Conservation (phyloP, 2,797 vertebrate genomes). For the Gila robusta region DNA sequence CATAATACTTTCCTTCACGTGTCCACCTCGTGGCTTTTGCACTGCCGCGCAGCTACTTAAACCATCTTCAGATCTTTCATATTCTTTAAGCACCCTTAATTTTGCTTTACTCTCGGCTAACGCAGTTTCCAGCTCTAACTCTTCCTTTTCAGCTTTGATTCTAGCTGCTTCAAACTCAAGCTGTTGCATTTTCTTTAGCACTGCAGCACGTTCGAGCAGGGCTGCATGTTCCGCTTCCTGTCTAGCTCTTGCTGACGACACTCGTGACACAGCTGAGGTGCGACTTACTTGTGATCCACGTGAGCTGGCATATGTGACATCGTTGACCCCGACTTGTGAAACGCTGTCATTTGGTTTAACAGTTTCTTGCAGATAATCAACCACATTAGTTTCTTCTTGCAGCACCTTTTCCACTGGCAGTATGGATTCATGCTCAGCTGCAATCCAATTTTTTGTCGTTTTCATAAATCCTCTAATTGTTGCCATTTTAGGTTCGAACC, state of each 20-base stretch:
- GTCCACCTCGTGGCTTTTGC: background rate
- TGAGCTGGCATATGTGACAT: background rate
- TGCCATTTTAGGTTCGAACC: too few relatives aligned
- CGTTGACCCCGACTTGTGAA: constrained; percentile 7
- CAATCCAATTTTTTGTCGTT: constrained; percentile 28
- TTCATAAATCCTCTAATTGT: background rate
- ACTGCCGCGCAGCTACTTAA: background rate
- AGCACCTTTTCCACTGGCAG: background rate
- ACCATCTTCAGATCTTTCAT: constrained; percentile 26
- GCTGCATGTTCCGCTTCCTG: constrained; percentile 43
- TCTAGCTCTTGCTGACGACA: constrained; percentile 10
- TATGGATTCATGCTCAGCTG: constrained; percentile 2
- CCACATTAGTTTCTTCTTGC: constrained; percentile 1
- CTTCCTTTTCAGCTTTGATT: constrained; percentile 21
- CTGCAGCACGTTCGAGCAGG: constrained; percentile 18
- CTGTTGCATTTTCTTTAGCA: constrained; percentile 18
- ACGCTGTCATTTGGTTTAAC: constrained; percentile 38
- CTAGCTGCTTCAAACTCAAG: constrained; percentile 27
- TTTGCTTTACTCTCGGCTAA: constrained; percentile 15
- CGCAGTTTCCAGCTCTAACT: constrained; percentile 21
- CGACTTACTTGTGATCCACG: constrained; percentile 3
- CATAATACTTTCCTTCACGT: background rate
- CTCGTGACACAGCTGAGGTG: background rate
- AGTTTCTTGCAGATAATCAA: constrained; percentile 6
- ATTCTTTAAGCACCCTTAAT: constrained; percentile 27